Evolutionary conservation across 2,888 invertebrate genomes (phyloP).

Genomic region (Glaucopsyche alexis): DNA sequence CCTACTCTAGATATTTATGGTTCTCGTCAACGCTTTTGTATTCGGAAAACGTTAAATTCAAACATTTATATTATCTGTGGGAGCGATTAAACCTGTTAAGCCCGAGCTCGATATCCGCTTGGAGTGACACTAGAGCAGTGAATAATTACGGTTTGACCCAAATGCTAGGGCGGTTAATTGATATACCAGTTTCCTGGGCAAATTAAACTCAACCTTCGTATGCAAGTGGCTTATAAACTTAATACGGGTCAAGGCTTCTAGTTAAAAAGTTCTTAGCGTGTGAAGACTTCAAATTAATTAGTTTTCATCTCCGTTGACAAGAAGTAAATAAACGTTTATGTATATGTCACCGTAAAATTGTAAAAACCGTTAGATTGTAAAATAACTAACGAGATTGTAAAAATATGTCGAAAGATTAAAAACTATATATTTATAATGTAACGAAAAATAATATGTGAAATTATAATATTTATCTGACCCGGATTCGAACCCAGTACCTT

Average conservation of each 20-base stretch:
- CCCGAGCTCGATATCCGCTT: constrained; percentile 31
- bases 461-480: too few relatives aligned
- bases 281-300: neutral
- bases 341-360: too few relatives aligned
- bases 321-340: neutral
- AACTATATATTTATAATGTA: too few relatives aligned
- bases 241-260: constrained; percentile 35
- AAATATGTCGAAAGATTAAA: too few relatives aligned
- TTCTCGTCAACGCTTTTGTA: neutral
- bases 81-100: constrained; percentile 22
- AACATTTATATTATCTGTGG: constrained; percentile 20
- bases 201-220: constrained; percentile 35
- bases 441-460: too few relatives aligned
- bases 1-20: constrained; percentile 13
- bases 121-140: constrained; percentile 45
- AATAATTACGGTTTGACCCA: constrained; percentile 67
- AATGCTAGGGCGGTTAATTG: constrained; percentile 52
- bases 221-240: constrained; percentile 34
- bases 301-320: neutral
- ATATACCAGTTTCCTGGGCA: constrained; percentile 37
- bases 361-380: too few relatives aligned
- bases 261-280: neutral
- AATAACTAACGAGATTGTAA: too few relatives aligned
- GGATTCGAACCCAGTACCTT: too few relatives aligned
- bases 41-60: neutral